These are phyloP conservation scores for Thereuonema tuberculata DNA, from an alignment of 1,140 invertebrate species.

Conservation along the genomic window DNA sequence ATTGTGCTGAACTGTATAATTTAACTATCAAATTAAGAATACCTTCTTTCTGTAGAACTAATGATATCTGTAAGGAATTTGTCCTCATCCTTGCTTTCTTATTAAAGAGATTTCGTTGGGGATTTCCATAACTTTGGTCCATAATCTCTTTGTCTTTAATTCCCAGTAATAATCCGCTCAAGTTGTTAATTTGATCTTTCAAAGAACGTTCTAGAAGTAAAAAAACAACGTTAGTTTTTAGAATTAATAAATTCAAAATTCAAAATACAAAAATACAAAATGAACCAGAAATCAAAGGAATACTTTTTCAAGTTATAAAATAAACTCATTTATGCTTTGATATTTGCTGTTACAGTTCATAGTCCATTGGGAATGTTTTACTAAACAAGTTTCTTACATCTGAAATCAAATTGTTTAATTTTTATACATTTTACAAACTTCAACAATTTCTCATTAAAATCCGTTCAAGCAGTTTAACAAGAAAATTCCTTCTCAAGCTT, in stretches of 20 bases:
- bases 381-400: too few relatives aligned
- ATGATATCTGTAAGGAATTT: constrained; percentile 73
- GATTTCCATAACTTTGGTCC: constrained; percentile 75
- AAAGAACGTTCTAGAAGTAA: constrained; percentile 49
- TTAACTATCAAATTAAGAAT: too few relatives aligned
- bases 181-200: constrained; percentile 71
- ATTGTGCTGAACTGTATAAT: not conserved
- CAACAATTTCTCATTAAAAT: too few relatives aligned
- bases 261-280: too few relatives aligned
- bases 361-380: too few relatives aligned
- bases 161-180: constrained; percentile 62
- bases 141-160: constrained; percentile 41
- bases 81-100: constrained; percentile 86
- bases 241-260: constrained; percentile 1
- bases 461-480: too few relatives aligned
- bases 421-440: too few relatives aligned
- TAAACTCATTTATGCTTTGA: too few relatives aligned
- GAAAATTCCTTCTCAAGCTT: too few relatives aligned
- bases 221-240: constrained; percentile 3
- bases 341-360: too few relatives aligned
- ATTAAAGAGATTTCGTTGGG: constrained; percentile 71
- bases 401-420: too few relatives aligned
- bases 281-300: not conserved
- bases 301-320: too few relatives aligned
- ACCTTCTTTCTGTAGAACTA: constrained; percentile 64